A percentile compares a stretch with the other conserved stretches of the same genome.
Evolutionary conservation across 2,888 invertebrate genomes (phyloP).

Genomic region (Ennomos fuscantarius): DNA sequence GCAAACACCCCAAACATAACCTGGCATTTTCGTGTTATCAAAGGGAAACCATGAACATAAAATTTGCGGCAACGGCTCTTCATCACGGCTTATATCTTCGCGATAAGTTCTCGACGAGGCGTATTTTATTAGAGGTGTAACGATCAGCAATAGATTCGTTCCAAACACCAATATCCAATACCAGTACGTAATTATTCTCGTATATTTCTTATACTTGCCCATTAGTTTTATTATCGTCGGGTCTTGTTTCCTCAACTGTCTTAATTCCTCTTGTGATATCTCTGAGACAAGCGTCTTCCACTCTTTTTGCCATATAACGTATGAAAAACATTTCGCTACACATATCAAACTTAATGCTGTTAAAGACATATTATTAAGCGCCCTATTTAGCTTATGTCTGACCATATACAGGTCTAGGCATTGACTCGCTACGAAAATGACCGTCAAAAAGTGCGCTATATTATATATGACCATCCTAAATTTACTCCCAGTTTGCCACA

Average conservation of each 20-base stretch:
- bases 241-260: constrained; percentile 45
- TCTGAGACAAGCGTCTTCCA: constrained; percentile 46
- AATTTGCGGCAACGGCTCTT: constrained; percentile 61
- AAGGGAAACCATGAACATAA: constrained; percentile 71
- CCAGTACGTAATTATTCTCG: constrained; percentile 56
- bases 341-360: not conserved
- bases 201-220: constrained; percentile 54
- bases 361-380: constrained; percentile 10
- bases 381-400: constrained; percentile 9
- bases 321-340: constrained; percentile 3
- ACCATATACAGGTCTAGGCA: constrained; percentile 5
- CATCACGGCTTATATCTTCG: constrained; percentile 49
- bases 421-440: constrained; percentile 1
- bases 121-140: constrained; percentile 57
- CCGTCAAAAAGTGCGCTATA: not conserved
- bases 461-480: constrained; percentile 4
- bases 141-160: constrained; percentile 51
- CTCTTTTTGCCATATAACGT: constrained; percentile 12
- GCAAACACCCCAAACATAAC: constrained; percentile 52
- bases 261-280: constrained; percentile 55
- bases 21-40: constrained; percentile 59
- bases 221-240: constrained; percentile 29
- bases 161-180: constrained; percentile 57
- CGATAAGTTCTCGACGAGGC: constrained; percentile 46
- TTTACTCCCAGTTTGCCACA: constrained; percentile 15